Percentiles rank a stretch among this genome's conserved stretches.
Evolutionary conservation across 1,140 invertebrate species (phyloP).

Genomic region (Atta cephalotes): DNA sequence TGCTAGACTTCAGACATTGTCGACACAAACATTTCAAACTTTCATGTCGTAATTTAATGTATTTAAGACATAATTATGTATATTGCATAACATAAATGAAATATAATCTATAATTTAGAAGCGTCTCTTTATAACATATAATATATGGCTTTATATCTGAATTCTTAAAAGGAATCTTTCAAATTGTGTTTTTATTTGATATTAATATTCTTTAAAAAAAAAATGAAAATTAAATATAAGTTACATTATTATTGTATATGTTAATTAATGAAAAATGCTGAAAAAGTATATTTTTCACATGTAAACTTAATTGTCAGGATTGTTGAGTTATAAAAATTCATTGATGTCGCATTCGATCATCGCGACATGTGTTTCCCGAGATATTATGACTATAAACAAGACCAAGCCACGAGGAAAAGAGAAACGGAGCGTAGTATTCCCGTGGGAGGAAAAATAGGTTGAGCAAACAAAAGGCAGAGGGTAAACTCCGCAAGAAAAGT

Average conservation of each 20-base stretch:
- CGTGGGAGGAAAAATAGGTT: constrained; percentile 34
- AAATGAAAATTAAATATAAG: background rate
- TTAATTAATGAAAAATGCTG: background rate
- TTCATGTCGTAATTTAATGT: background rate
- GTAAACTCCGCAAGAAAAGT: constrained; percentile 64
- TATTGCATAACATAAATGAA: background rate
- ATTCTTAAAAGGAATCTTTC: background rate
- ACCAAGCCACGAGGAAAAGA: background rate
- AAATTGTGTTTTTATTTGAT: background rate
- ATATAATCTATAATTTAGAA: background rate
- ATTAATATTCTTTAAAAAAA: too few species aligned
- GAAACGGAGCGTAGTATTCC: constrained; percentile 42
- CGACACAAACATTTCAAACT: background rate
- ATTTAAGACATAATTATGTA: background rate
- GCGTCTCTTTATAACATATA: background rate
- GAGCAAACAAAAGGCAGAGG: constrained; percentile 59
- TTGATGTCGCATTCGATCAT: constrained; percentile 18
- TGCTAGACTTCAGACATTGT: background rate
- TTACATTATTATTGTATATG: background rate
- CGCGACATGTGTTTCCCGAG: constrained; percentile 22
- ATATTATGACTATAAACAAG: constrained; percentile 69
- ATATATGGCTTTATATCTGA: background rate
- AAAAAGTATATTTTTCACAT: background rate
- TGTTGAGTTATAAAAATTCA: constrained; percentile 42
- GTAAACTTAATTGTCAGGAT: background rate